Evolutionary conservation across 1,140 invertebrate genomes (phyloP), one percentile per base, ranked within the genome.

Genomic region (Globodera rostochiensis): DNA sequence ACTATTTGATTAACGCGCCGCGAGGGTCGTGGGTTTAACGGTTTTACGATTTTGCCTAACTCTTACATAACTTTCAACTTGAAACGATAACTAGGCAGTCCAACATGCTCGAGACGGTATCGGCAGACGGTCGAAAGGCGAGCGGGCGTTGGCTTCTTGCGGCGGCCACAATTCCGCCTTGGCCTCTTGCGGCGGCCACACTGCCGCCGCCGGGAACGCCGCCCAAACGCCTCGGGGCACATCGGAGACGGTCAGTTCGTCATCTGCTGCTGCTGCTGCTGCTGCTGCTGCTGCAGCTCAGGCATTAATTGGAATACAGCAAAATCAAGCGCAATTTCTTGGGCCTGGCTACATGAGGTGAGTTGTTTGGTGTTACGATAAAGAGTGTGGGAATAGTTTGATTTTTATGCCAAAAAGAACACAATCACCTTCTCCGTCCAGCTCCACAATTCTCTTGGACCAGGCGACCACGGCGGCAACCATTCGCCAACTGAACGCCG

Each of bases 401-500:
- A 36, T 3, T 36, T 25, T 49, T 79, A 19, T 21, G 8, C 50
- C 77, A 47, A 57, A 6, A 19, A 66, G 21, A 80, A 47, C 47
- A 6, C 82, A n/a, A 45, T 53, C 53, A 25, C 49, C 73, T 19
- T 6, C 47, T 5, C 45, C 82, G 6, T 36, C 36, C 36, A 74
- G 50, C 57, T 47, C 71, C 19, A 8, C 45, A 66, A 11, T 49
- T 36, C 60, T 78, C 13, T 25, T 78, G 77, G 77, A 78, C 45
- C 79, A 80, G 69, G 75, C 80, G 5, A 19, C 57, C 6, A 75
- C 25, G 4, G 80, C 79, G 19, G 79, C 79, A 11, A 80, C 79
- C 69, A 80, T 80, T 80, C 80, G 83, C 74, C 77, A 86, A 45
- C 84, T 85, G 25, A 86, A 86, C 36, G 36, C 36, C 83, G 67